phyloP scores from a whole-genome alignment of 2,888 invertebrate species.

The Mermis nigrescens region DNA sequence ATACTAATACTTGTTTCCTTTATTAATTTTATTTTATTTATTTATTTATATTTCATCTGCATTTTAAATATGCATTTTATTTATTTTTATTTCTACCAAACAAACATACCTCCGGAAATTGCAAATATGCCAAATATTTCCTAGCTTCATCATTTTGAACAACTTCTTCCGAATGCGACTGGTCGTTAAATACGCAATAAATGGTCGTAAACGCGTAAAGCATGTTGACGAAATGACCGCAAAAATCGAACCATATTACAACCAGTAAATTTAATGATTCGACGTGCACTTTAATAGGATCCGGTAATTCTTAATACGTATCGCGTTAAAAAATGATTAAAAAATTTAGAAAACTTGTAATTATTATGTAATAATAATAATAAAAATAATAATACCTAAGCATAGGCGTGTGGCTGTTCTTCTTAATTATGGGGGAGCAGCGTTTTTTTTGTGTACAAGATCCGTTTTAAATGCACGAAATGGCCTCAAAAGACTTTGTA shows the following conservation, averaged over 20 bases:
- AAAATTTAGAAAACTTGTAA: neutral
- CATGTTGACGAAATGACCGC: slow-evolving; percentile 30
- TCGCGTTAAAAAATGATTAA: neutral
- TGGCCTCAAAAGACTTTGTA: too few relatives aligned
- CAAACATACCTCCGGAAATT: too few relatives aligned
- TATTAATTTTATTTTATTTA: too few relatives aligned
- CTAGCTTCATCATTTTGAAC: slow-evolving; percentile 17
- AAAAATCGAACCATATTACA: slow-evolving; percentile 29
- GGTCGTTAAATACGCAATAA: slow-evolving; percentile 14
- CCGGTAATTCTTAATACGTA: slow-evolving; percentile 23
- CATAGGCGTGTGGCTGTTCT: neutral
- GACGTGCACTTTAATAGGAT: slow-evolving; percentile 23
- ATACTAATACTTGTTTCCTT: too few relatives aligned
- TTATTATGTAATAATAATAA: neutral
- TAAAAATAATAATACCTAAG: too few relatives aligned
- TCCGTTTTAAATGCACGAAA: too few relatives aligned
- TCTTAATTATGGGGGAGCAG: too few relatives aligned
- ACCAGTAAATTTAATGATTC: slow-evolving; percentile 18
- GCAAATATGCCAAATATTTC: slow-evolving; percentile 22
- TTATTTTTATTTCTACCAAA: too few relatives aligned
- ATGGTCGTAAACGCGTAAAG: slow-evolving; percentile 27
- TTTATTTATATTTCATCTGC: too few relatives aligned
- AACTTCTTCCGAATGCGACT: neutral
- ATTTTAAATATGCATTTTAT: too few relatives aligned
- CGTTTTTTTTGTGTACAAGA: too few relatives aligned